phyloP scores from a whole-genome alignment of 2,113 vertebrate species.

The Xiphophorus maculatus region DNA sequence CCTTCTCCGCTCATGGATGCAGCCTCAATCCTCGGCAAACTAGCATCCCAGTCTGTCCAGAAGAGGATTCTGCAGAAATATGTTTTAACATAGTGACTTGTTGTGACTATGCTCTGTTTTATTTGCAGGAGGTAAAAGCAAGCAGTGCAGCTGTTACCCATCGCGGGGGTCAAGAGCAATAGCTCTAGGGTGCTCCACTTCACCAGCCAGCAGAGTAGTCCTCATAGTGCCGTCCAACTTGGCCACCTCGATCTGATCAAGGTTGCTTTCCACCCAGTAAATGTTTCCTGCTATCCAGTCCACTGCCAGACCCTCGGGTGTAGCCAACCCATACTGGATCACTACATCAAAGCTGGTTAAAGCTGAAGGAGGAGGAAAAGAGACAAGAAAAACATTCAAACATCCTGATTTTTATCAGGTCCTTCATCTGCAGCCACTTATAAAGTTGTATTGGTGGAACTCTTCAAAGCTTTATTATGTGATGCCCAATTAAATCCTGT shows the following conservation, averaged over 20 bases:
- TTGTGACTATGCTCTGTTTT: neutral
- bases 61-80: slow-evolving; percentile 86
- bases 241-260: slow-evolving; percentile 98
- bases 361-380: slow-evolving; percentile 39
- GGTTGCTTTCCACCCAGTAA: slow-evolving; percentile 99
- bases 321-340: slow-evolving; percentile 95
- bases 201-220: slow-evolving; percentile 93
- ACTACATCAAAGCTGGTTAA: slow-evolving; percentile 95
- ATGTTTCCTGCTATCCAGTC: slow-evolving; percentile 99
- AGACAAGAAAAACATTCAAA: neutral
- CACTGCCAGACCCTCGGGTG: slow-evolving; percentile 93
- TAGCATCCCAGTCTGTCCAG: slow-evolving; percentile 98
- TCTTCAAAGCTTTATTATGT: neutral
- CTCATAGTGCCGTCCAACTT: slow-evolving; percentile 94
- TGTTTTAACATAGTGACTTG: neutral
- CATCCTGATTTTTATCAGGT: neutral
- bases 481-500: slow-evolving; percentile 1
- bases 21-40: slow-evolving; percentile 93
- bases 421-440: neutral
- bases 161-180: slow-evolving; percentile 95
- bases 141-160: slow-evolving; percentile 77
- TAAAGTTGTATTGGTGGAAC: neutral
- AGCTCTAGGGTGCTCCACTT: slow-evolving; percentile 95
- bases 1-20: slow-evolving; percentile 96
- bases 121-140: neutral